These are phyloP conservation scores for Standfussiana lucernea DNA, from an alignment of 2,888 invertebrate genomes.

Conservation along the genomic window DNA sequence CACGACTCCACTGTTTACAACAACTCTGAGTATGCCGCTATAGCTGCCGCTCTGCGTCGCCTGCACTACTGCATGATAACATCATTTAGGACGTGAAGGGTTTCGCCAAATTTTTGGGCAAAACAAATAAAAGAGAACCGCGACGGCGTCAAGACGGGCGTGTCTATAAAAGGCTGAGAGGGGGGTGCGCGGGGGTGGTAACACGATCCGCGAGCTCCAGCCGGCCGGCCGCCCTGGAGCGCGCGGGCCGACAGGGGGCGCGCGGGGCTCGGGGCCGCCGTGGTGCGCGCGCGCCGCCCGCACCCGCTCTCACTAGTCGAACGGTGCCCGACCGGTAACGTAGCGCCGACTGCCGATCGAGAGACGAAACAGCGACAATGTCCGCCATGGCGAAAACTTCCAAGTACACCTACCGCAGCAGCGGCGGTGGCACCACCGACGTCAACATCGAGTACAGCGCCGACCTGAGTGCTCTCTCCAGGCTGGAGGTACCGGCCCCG, in stretches of 20 bases:
- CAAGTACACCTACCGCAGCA: conserved; percentile 97
- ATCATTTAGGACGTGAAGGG: conserved; percentile 76
- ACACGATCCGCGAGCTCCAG: conserved; percentile 90
- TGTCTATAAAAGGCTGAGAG: conserved; percentile 91
- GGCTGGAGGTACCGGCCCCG: conserved; percentile 96
- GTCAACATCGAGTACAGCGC: conserved; percentile 98
- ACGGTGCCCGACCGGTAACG: conserved; percentile 91
- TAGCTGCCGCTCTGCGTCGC: conserved; percentile 42
- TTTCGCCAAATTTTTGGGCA: conserved; percentile 88
- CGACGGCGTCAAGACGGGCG: conserved; percentile 87
- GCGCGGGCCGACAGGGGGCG: conserved; percentile 66
- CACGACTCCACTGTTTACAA: conserved; percentile 61
- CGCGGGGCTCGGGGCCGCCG: conserved; percentile 67
- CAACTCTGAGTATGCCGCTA: conserved; percentile 46
- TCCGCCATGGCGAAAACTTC: conserved; percentile 95
- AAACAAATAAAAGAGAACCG: conserved; percentile 88
- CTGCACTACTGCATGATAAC: conserved; percentile 55
- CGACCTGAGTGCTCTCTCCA: conserved; percentile 98
- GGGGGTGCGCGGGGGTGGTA: conserved; percentile 91
- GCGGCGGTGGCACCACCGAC: conserved; percentile 95
- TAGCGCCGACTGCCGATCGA: conserved; percentile 90
- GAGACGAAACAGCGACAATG: conserved; percentile 92
- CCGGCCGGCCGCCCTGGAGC: conserved; percentile 89
- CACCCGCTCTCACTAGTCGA: conserved; percentile 90
- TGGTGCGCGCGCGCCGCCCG: conserved; percentile 83